Base-by-base conservation (phyloP, 2,113 vertebrate genomes). In the Prinia subflava region DNA sequence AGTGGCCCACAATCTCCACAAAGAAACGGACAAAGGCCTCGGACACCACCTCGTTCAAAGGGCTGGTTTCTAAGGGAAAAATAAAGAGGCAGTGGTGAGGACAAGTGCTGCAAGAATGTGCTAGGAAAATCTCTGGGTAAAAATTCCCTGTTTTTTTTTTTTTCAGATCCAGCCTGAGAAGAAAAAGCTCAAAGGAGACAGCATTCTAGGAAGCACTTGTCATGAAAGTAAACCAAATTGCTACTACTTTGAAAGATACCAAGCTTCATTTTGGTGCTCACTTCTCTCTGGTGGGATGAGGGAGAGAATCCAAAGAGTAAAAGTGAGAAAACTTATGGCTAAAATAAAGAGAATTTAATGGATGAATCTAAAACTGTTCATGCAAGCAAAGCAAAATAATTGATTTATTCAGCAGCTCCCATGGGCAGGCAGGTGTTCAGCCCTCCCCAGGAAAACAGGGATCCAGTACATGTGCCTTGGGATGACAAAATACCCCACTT, bases 1-100 rank as follows among this genome's bases (percentile, higher is more conserved):
- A 99, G 97, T 99, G 99, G 71, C 99, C 98, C 94, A 98, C 97
- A 0, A 97, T 95, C 95, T 98, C 98, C 97, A 98, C 98, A 41
- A 99, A 99, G 98, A 99, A 99, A 63, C 99, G 99, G 74, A 99
- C 99, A n/a, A 99, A 99, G 35, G 99, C 98, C 96, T 99, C 99
- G 0, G 99, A 99, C 50, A 99, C 99, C 96, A 99, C 98, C 7
- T 98, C 96, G 2, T 99, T 98, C 97, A 99, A 96, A 76, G 98
- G 98, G 89, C 74, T 98, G 92, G 88, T 95, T 82, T 97, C 96
- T 28, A 79, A 67, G 62, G 82, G n/a, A 33, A 77, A 69, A 35
- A 42, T 1, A 16, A 67, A 80, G 68, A 91, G 90, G 35, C 11
- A 22, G 56, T 6, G 10, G 42, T 76, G 62, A 81, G 78, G 53